Evolutionary conservation across 2,797 vertebrate genomes (phyloP).

Genomic region (Microctenopoma lineatum): DNA sequence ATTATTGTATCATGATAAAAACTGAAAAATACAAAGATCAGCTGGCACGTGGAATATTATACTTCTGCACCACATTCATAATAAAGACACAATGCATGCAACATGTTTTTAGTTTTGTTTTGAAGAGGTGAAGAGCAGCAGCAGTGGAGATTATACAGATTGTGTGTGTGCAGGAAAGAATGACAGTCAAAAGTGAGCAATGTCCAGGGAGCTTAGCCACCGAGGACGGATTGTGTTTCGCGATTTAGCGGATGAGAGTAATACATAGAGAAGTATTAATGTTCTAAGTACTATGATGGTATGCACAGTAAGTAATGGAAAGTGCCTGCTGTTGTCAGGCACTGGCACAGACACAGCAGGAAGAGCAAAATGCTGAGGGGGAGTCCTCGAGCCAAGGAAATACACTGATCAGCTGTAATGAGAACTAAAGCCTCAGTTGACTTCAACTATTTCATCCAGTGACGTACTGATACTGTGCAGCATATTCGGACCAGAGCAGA

Average conservation of each 20-base stretch:
- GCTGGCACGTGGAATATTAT: conserved; percentile 66
- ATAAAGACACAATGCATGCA: conserved; percentile 82
- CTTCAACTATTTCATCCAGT: conserved; percentile 26
- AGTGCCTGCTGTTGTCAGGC: conserved; percentile 44
- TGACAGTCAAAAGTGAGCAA: conserved; percentile 27
- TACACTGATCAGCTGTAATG: conserved; percentile 29
- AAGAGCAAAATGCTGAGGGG: conserved; percentile 48
- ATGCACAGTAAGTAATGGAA: conserved; percentile 38
- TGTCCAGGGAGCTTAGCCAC: conserved; percentile 35
- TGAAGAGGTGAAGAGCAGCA: conserved; percentile 7
- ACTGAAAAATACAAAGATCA: conserved; percentile 49
- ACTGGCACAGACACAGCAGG: conserved; percentile 28
- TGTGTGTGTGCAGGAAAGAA: conserved; percentile 9
- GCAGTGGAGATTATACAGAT: conserved; percentile 24
- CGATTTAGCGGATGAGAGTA: conserved; percentile 36
- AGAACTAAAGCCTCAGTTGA: conserved; percentile 38
- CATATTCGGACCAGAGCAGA: neutral
- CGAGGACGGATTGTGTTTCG: conserved; percentile 28
- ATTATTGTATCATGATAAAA: conserved; percentile 60
- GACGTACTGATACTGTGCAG: neutral
- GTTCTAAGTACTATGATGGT: conserved; percentile 15
- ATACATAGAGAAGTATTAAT: conserved; percentile 6
- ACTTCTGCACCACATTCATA: conserved; percentile 74
- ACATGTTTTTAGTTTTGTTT: conserved; percentile 39
- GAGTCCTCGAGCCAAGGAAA: conserved; percentile 36